phyloP scores from a whole-genome alignment of 1,140 invertebrate species.

The Delia radicum region DNA sequence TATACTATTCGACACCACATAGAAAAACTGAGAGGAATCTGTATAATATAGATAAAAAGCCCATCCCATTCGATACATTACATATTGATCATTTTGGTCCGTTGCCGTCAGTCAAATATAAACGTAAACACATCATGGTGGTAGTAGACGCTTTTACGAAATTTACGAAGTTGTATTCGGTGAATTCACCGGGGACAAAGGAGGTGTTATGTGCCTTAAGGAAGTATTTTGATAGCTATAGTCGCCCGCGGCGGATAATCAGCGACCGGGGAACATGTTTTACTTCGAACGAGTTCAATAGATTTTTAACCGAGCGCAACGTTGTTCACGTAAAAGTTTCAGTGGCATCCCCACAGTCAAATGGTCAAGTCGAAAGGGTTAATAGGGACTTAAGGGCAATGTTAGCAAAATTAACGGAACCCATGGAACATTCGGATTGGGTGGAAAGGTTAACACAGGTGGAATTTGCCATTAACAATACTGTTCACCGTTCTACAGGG shows the following conservation, averaged over 20 bases:
- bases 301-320: constrained; percentile 25
- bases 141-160: constrained; percentile 52
- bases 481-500: constrained; percentile 30
- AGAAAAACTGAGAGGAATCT: neutral
- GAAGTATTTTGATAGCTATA: constrained; percentile 26
- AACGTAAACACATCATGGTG: constrained; percentile 29
- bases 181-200: neutral
- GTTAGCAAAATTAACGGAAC: too few species aligned
- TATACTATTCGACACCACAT: neutral
- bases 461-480: constrained; percentile 40
- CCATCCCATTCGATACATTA: constrained; percentile 9
- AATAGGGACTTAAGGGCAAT: neutral
- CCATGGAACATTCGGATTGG: too few species aligned
- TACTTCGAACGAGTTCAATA: constrained; percentile 35
- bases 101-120: neutral
- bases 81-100: constrained; percentile 22
- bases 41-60: constrained; percentile 11
- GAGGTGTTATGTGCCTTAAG: neutral
- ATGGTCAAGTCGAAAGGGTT: constrained; percentile 35
- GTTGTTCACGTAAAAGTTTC: constrained; percentile 28
- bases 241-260: constrained; percentile 34
- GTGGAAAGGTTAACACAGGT: neutral
- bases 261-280: constrained; percentile 40
- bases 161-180: too few species aligned
- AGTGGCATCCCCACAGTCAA: constrained; percentile 26